These are phyloP conservation scores for Acrocera orbiculus DNA, from an alignment of 2,888 invertebrate genomes.

Conservation along the genomic window DNA sequence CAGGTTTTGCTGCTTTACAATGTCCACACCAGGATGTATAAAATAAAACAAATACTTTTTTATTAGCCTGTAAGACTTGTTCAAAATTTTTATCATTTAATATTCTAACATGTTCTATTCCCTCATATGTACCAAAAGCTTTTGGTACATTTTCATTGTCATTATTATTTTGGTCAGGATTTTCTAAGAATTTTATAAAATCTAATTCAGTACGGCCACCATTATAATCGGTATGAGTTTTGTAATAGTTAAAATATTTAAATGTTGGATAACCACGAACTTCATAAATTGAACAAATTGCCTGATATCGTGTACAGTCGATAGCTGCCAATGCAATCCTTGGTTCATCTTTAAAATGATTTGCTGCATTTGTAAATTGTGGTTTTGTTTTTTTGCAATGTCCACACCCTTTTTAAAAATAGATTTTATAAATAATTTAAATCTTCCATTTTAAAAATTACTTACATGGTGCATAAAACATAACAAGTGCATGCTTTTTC, in stretches of 20 bases:
- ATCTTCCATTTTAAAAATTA: constrained; percentile 15
- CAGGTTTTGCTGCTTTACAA: constrained; percentile 50
- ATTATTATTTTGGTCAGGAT: constrained; percentile 19
- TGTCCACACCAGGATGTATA: constrained; percentile 72
- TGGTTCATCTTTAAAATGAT: constrained; percentile 53
- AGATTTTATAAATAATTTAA: neutral
- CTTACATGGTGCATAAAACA: constrained; percentile 89
- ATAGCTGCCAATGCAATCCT: constrained; percentile 66
- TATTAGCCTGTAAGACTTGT: constrained; percentile 51
- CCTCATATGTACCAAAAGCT: constrained; percentile 30
- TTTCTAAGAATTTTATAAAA: constrained; percentile 22
- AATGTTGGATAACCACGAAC: constrained; percentile 75
- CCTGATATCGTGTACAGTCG: constrained; percentile 51
- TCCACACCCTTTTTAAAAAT: constrained; percentile 55
- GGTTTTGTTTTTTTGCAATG: constrained; percentile 81
- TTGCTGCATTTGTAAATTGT: constrained; percentile 58
- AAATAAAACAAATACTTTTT: constrained; percentile 68
- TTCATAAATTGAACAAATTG: constrained; percentile 49
- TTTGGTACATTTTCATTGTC: constrained; percentile 20
- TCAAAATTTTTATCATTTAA: constrained; percentile 51
- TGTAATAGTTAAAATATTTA: constrained; percentile 68
- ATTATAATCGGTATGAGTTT: constrained; percentile 45
- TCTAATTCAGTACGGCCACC: constrained; percentile 52
- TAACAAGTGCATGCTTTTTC: constrained; percentile 71
- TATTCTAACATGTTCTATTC: constrained; percentile 25